A percentile compares a stretch with the other conserved stretches of the same genome.
These are phyloP conservation scores for Stomatorhinus walkeri DNA, from an alignment of 2,797 vertebrate species.

Conservation along the genomic window DNA sequence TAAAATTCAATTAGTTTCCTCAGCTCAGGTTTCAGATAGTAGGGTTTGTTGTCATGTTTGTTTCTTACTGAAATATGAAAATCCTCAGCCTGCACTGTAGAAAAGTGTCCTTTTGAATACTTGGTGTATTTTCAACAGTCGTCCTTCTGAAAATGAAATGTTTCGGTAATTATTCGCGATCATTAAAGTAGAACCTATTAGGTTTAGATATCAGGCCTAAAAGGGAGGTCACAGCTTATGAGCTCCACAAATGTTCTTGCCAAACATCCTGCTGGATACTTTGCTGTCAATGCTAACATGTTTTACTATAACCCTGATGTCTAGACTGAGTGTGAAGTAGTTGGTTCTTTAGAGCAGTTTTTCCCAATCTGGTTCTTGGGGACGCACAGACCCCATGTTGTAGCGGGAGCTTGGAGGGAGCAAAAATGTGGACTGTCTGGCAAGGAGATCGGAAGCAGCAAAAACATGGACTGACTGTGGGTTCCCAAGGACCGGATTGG, in stretches of 20 bases:
- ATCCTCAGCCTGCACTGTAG: neutral
- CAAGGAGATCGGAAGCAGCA: neutral
- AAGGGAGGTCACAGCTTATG: neutral
- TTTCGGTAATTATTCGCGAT: neutral
- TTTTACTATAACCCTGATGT: neutral
- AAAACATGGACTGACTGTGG: neutral
- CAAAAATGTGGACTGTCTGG: neutral
- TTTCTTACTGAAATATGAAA: conserved; percentile 3
- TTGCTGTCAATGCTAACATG: neutral
- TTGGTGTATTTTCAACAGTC: no score
- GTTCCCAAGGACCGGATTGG: neutral
- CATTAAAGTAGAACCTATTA: neutral
- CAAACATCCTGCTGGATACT: neutral
- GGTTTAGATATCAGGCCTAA: neutral
- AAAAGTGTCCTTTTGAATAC: no score
- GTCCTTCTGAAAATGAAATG: no score
- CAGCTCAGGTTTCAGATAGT: neutral
- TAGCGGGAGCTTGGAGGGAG: neutral
- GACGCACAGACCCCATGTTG: neutral
- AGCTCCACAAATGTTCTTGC: neutral
- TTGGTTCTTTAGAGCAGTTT: neutral
- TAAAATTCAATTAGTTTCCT: neutral
- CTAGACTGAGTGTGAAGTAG: neutral
- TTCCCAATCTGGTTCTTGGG: neutral
- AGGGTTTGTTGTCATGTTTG: neutral